These are phyloP conservation scores for Drosophila sordidula DNA, from an alignment of 2,888 invertebrate species.

Conservation along the genomic window DNA sequence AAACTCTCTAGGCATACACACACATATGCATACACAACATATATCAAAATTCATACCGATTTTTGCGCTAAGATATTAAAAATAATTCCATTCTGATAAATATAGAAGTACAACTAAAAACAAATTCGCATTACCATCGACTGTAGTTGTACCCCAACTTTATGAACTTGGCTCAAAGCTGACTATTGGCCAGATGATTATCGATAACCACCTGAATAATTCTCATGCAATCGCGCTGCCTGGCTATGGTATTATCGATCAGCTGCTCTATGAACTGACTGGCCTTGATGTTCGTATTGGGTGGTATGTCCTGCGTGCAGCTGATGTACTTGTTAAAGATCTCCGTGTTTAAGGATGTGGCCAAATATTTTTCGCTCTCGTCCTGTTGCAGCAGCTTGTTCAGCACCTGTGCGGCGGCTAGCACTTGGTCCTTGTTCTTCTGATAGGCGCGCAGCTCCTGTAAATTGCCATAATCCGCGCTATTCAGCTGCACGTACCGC, in stretches of 20 bases:
- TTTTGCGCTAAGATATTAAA: slow-evolving; percentile 35
- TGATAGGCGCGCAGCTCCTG: slow-evolving; percentile 83
- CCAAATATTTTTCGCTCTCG: slow-evolving; percentile 76
- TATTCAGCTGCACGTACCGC: slow-evolving; percentile 73
- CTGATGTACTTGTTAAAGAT: slow-evolving; percentile 84
- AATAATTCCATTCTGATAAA: slow-evolving; percentile 23
- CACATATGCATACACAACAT: slow-evolving; percentile 30
- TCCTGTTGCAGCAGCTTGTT: slow-evolving; percentile 75
- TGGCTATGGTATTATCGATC: slow-evolving; percentile 82
- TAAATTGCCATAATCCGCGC: slow-evolving; percentile 79
- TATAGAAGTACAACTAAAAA: slow-evolving; percentile 16
- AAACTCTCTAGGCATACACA: slow-evolving; percentile 48
- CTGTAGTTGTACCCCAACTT: background rate
- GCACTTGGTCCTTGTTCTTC: slow-evolving; percentile 79
- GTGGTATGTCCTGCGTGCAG: slow-evolving; percentile 83
- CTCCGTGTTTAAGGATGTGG: slow-evolving; percentile 82
- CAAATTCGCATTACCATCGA: slow-evolving; percentile 4
- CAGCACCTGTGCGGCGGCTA: slow-evolving; percentile 78
- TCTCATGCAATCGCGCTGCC: slow-evolving; percentile 82
- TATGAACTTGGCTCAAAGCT: slow-evolving; percentile 46
- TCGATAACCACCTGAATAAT: slow-evolving; percentile 83
- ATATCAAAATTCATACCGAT: slow-evolving; percentile 35
- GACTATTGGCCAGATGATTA: slow-evolving; percentile 78
- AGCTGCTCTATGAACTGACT: slow-evolving; percentile 82
- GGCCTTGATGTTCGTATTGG: slow-evolving; percentile 81